Evolutionary conservation across 2,888 invertebrate species (phyloP).

Genomic region (Zootermopsis nevadensis): DNA sequence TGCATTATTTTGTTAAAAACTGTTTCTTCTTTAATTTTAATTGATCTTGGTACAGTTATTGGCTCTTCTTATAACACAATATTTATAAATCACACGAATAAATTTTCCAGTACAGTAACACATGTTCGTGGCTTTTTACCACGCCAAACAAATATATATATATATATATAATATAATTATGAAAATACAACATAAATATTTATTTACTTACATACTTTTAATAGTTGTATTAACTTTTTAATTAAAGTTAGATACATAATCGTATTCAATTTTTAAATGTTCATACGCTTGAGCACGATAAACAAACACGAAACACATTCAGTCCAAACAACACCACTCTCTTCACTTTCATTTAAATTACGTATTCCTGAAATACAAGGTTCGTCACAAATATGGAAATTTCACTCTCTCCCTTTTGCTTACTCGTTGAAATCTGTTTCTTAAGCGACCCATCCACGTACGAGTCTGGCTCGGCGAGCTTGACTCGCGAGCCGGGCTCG

Average conservation of each 20-base stretch:
- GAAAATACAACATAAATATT: neutral
- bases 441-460: too few species aligned
- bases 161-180: neutral
- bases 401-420: neutral
- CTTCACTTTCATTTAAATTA: neutral
- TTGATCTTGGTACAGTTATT: too few species aligned
- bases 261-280: neutral
- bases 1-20: neutral
- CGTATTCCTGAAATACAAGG: neutral
- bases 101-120: neutral
- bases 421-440: too few species aligned
- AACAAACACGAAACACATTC: slow-evolving; percentile 12
- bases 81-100: too few species aligned
- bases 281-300: slow-evolving; percentile 20
- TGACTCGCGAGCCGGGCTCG: too few species aligned
- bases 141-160: neutral
- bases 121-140: neutral
- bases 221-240: neutral
- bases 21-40: neutral
- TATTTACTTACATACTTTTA: neutral
- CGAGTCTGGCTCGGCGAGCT: too few species aligned
- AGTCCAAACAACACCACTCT: neutral
- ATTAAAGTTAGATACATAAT: slow-evolving; percentile 31
- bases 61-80: too few species aligned
- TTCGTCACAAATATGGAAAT: neutral